Evolutionary conservation across 2,113 vertebrate species (phyloP).

Genomic region (Suncus etruscus): DNA sequence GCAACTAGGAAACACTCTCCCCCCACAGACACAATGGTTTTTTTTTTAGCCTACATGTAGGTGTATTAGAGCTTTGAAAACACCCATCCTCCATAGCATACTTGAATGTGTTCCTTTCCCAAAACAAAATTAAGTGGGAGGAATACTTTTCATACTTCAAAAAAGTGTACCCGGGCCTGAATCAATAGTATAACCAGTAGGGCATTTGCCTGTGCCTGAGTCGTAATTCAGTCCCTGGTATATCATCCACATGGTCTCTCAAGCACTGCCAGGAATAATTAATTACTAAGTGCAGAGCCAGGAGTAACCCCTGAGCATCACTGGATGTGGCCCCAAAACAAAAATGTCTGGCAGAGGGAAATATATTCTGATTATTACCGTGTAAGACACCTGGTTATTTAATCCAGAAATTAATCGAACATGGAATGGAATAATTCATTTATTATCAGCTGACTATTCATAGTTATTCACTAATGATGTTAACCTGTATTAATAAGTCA

Average conservation of each 20-base stretch:
- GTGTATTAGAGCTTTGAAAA: slow-evolving; percentile 48
- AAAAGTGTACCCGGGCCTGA: neutral
- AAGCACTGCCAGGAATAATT: no score
- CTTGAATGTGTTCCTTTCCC: slow-evolving; percentile 42
- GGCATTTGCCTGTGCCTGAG: no score
- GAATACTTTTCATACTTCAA: slow-evolving; percentile 42
- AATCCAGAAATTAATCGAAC: neutral
- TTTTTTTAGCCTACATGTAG: neutral
- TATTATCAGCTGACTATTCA: slow-evolving; percentile 34
- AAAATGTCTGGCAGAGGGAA: slow-evolving; percentile 29
- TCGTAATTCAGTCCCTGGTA: no score
- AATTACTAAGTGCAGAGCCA: no score
- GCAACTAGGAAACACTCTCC: neutral
- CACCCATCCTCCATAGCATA: neutral
- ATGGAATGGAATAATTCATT: neutral
- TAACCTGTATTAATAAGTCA: slow-evolving; percentile 38
- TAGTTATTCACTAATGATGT: no score
- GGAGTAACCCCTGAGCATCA: no score
- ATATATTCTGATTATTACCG: slow-evolving; percentile 52
- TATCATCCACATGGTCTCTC: no score
- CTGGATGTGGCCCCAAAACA: neutral
- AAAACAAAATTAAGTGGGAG: slow-evolving; percentile 63
- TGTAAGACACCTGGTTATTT: slow-evolving; percentile 34
- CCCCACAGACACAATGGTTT: neutral
- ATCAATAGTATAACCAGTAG: no score